A percentile compares a stretch with the other conserved stretches of the same genome.
Conservation (phyloP, 2,113 vertebrate genomes). For the Eurystomus gularis region DNA sequence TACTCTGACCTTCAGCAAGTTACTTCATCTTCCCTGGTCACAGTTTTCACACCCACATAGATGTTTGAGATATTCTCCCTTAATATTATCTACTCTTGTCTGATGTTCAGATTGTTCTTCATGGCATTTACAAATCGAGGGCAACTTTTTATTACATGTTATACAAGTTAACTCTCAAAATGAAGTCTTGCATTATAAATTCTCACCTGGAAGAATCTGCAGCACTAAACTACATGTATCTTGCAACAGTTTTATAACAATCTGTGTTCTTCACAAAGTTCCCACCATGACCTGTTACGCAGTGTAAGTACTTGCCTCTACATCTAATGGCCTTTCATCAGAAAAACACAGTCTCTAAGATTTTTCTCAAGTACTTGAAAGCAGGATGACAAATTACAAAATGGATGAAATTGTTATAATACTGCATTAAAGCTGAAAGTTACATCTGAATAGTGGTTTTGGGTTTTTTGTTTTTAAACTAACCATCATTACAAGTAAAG, state of each 20-base stretch:
- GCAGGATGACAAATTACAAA: background rate
- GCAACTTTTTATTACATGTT: fast-evolving
- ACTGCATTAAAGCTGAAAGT: background rate
- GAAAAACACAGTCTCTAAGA: background rate
- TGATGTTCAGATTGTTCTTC: background rate
- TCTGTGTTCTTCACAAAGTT: background rate
- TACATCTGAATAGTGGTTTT: background rate
- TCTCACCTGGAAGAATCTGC: background rate
- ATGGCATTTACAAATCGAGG: background rate
- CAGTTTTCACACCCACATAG: background rate
- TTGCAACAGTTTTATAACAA: background rate
- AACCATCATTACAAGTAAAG: background rate
- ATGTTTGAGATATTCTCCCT: background rate
- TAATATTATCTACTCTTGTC: fast-evolving
- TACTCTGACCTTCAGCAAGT: background rate
- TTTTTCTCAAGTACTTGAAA: background rate
- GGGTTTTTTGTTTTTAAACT: background rate
- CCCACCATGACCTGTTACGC: background rate
- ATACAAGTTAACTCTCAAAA: background rate
- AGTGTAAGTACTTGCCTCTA: background rate
- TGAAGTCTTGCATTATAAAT: background rate
- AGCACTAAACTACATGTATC: background rate
- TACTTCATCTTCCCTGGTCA: background rate
- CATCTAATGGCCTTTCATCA: background rate
- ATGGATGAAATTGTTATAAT: background rate